Evolutionary conservation across 92 coral and sea anemone genomes (phyloP).

Genomic region (Palythoa grandiflora): DNA sequence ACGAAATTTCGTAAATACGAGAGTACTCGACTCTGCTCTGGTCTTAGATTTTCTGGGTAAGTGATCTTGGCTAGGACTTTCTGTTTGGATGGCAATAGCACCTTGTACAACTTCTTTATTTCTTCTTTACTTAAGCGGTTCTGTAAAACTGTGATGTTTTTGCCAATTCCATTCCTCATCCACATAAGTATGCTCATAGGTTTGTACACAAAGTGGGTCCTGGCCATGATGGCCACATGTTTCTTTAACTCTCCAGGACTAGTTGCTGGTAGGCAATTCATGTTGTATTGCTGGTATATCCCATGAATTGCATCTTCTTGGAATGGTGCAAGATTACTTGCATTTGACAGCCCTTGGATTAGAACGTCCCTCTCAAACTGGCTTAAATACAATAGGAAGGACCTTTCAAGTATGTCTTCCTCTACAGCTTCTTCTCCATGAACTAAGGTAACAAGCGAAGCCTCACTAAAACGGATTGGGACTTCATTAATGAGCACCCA

Average conservation of each 20-base stretch:
- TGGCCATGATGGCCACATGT: constrained; percentile 48
- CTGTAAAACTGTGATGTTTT: background rate
- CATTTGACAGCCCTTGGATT: constrained; percentile 26
- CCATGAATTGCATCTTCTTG: constrained; percentile 13
- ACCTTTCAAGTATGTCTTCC: constrained; percentile 41
- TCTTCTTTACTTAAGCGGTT: constrained; percentile 7
- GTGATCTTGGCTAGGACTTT: constrained; percentile 35
- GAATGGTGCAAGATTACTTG: constrained; percentile 15
- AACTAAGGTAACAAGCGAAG: constrained; percentile 36
- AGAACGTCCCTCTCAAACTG: constrained; percentile 60
- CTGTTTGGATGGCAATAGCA: constrained; percentile 31
- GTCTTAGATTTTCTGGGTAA: constrained; percentile 38
- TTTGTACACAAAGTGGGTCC: constrained; percentile 57
- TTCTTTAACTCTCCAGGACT: constrained; percentile 33
- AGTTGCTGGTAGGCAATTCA: constrained; percentile 51
- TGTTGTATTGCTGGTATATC: constrained; percentile 44
- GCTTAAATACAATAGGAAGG: constrained; percentile 61
- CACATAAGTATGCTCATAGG: constrained; percentile 43
- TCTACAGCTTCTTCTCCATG: constrained; percentile 49
- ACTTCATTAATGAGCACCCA: constrained; percentile 43
- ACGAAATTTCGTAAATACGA: constrained; percentile 39
- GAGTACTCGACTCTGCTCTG: constrained; percentile 54
- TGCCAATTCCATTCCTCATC: constrained; percentile 48
- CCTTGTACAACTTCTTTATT: constrained; percentile 18
- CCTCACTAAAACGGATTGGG: constrained; percentile 60